Conservation (phyloP, 1,140 invertebrate genomes). For the Calliopsis andreniformis region DNA sequence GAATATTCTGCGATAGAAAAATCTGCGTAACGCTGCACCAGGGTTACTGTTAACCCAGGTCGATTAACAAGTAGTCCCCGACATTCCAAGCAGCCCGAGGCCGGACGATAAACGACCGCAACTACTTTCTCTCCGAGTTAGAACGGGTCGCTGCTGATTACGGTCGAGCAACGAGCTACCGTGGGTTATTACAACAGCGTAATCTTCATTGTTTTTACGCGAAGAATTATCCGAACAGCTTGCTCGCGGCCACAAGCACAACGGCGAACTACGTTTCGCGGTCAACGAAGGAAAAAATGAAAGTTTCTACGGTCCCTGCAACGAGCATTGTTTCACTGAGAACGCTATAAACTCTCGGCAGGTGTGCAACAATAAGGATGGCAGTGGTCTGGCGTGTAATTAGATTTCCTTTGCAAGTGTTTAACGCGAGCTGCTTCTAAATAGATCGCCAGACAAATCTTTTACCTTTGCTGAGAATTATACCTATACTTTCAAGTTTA, state of each 20-base stretch:
- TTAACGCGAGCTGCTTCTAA: neutral
- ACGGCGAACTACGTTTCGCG: conserved; percentile 1
- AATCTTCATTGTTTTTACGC: conserved; percentile 38
- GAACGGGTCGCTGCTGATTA: conserved; percentile 21
- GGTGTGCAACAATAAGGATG: neutral
- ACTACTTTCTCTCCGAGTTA: conserved; percentile 33
- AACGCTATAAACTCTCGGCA: neutral
- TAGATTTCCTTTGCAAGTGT: neutral
- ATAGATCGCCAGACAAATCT: too few species aligned
- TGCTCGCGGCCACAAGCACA: neutral
- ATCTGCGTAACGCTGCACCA: neutral
- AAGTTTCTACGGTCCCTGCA: conserved; percentile 12
- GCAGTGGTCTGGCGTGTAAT: conserved; percentile 3
- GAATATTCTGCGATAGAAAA: neutral
- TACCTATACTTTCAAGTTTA: too few species aligned
- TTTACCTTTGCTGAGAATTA: too few species aligned
- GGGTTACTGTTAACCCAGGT: conserved; percentile 8
- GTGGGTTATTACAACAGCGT: conserved; percentile 31
- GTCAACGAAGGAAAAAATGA: conserved; percentile 2
- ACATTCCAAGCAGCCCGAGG: conserved; percentile 16
- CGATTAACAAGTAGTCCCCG: conserved; percentile 41
- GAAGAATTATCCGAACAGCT: conserved; percentile 18
- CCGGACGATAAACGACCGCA: conserved; percentile 36
- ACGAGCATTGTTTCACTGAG: neutral
- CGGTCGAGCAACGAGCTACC: neutral